phyloP scores from a whole-genome alignment of 2,797 vertebrate species.

The Coilia nasus region DNA sequence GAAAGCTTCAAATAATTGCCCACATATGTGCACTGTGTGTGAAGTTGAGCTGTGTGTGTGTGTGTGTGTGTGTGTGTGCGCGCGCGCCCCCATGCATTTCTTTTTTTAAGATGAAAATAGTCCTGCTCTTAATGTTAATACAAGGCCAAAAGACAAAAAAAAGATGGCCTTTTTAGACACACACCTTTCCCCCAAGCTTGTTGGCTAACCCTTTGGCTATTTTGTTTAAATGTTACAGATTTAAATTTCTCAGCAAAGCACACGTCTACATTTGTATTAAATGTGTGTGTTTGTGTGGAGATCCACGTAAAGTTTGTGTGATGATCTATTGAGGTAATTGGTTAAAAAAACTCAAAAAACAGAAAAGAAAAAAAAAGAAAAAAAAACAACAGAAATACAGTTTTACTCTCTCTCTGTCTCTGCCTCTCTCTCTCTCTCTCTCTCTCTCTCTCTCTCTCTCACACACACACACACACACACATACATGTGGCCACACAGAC shows the following conservation, averaged over 20 bases:
- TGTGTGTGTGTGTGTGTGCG: background rate
- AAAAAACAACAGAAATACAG: too few species aligned
- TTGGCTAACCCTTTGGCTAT: too few species aligned
- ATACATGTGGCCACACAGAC: too few species aligned
- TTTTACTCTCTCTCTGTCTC: too few species aligned
- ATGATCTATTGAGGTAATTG: background rate
- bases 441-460: too few species aligned
- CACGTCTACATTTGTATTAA: background rate
- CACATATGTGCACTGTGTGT: background rate
- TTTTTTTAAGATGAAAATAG: background rate
- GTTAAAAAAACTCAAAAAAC: background rate
- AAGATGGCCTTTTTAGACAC: background rate
- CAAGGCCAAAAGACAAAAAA: background rate
- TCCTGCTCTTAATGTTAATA: background rate
- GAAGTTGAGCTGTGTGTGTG: background rate
- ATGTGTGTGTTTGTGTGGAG: background rate
- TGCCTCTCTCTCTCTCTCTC: too few species aligned
- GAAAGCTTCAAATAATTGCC: slow-evolving; percentile 27
- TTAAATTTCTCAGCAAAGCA: background rate
- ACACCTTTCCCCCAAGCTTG: too few species aligned
- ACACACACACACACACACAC: too few species aligned
- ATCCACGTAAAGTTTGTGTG: too few species aligned
- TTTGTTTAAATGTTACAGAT: background rate
- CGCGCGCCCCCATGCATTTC: background rate
- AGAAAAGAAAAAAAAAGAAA: too few species aligned